These are phyloP conservation scores for Pararge aegeria DNA, from an alignment of 1,140 invertebrate species.

Conservation along the genomic window DNA sequence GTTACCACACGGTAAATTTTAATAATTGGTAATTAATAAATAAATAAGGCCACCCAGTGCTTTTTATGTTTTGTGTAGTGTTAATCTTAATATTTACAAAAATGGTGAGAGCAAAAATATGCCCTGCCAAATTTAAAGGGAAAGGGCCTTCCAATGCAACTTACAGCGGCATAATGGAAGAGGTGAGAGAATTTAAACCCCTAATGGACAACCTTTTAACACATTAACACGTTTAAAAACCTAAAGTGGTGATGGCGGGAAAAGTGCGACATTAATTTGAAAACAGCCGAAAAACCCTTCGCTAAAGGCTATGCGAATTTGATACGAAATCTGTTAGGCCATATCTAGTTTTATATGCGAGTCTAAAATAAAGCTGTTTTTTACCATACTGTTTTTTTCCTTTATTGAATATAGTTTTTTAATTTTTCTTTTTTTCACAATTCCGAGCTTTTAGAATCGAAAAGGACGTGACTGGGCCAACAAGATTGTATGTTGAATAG, in stretches of 20 bases:
- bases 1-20: no score
- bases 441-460: neutral
- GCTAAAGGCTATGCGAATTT: slow-evolving; percentile 26
- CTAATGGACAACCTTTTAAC: slow-evolving; percentile 64
- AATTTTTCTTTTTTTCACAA: neutral
- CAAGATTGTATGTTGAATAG: neutral
- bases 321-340: slow-evolving; percentile 21
- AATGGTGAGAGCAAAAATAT: neutral
- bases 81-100: no score
- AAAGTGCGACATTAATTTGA: slow-evolving; percentile 9
- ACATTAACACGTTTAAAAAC: slow-evolving; percentile 60
- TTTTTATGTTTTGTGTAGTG: no score
- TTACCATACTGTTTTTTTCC: slow-evolving; percentile 17
- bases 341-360: slow-evolving; percentile 27
- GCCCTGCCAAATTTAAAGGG: slow-evolving; percentile 10
- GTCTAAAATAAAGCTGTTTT: slow-evolving; percentile 27
- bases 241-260: slow-evolving; percentile 24
- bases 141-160: slow-evolving; percentile 26
- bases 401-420: neutral
- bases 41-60: no score
- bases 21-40: no score
- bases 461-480: neutral
- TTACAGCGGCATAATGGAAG: slow-evolving; percentile 37
- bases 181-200: slow-evolving; percentile 46
- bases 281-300: slow-evolving; percentile 24